These are phyloP conservation scores for Aptenodytes forsteri DNA, from an alignment of 2,113 vertebrate genomes.

Conservation along the genomic window DNA sequence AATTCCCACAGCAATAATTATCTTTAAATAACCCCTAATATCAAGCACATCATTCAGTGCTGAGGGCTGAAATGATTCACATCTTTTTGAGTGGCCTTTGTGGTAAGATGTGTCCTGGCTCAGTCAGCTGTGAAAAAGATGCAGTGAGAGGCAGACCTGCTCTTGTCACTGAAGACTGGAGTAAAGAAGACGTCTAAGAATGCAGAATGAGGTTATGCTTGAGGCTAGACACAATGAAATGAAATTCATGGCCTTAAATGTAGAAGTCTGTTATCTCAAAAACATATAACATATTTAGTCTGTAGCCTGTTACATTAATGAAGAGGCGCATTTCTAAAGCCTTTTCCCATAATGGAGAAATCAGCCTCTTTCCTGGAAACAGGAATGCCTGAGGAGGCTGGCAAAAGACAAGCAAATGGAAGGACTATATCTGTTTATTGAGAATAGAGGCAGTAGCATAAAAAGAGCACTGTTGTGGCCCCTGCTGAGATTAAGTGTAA, in stretches of 20 bases:
- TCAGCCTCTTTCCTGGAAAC: not conserved
- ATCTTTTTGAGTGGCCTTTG: not conserved
- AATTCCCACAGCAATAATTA: not conserved
- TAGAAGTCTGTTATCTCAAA: not conserved
- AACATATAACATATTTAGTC: not conserved
- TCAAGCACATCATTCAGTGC: not conserved
- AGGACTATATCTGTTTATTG: not conserved
- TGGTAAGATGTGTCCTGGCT: not conserved
- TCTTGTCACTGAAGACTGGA: not conserved
- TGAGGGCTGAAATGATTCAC: not conserved
- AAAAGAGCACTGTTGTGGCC: not conserved
- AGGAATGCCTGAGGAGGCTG: not conserved
- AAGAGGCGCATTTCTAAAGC: not conserved
- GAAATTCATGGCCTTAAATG: not conserved
- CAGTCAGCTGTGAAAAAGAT: not conserved
- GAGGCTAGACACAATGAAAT: not conserved
- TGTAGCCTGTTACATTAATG: not conserved
- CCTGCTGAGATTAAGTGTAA: not conserved
- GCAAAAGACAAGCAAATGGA: not conserved
- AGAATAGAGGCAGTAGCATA: not conserved
- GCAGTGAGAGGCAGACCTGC: not conserved
- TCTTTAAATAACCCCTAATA: not conserved
- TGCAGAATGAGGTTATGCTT: not conserved
- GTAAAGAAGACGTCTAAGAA: not conserved
- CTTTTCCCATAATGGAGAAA: not conserved